Conservation (phyloP, 92 coral and sea anemone genomes). For the Palythoa heliodiscus region DNA sequence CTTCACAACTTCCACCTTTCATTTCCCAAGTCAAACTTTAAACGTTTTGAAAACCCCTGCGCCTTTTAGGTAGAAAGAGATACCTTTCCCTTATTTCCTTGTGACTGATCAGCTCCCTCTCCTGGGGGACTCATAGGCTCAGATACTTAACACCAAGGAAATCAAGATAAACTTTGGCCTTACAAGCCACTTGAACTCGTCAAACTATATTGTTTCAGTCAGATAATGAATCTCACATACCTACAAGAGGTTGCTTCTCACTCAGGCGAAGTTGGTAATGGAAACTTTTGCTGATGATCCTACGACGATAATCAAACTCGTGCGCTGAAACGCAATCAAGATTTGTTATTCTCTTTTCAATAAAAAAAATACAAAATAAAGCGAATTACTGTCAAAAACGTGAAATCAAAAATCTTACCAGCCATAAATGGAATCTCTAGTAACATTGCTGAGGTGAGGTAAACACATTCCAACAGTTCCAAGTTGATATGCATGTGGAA, state of each 20-base stretch:
- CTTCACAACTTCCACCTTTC: too few species aligned
- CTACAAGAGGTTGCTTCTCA: conserved; percentile 94
- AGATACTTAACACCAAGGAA: too few species aligned
- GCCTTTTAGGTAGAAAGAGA: too few species aligned
- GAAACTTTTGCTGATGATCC: conserved; percentile 96
- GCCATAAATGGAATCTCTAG: conserved; percentile 96
- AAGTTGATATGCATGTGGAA: conserved; percentile 98
- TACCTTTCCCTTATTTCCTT: too few species aligned
- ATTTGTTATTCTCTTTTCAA: neutral
- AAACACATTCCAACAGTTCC: conserved; percentile 92
- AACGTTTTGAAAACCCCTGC: too few species aligned
- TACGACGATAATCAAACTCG: conserved; percentile 91
- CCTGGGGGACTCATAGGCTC: too few species aligned
- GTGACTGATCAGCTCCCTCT: too few species aligned
- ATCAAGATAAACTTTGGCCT: too few species aligned
- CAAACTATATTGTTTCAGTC: neutral
- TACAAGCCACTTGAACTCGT: neutral
- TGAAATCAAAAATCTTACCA: conserved; percentile 59
- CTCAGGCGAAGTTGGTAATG: conserved; percentile 95
- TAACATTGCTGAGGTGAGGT: conserved; percentile 93
- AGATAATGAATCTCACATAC: conserved; percentile 45
- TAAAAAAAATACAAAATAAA: neutral
- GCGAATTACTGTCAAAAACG: neutral
- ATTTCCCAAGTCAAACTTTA: too few species aligned
- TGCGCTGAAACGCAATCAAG: conserved; percentile 70